Percentiles rank a stretch among this genome's conserved stretches.
Evolutionary conservation across 1,140 invertebrate species (phyloP).

Genomic region (Cherax quadricarinatus): DNA sequence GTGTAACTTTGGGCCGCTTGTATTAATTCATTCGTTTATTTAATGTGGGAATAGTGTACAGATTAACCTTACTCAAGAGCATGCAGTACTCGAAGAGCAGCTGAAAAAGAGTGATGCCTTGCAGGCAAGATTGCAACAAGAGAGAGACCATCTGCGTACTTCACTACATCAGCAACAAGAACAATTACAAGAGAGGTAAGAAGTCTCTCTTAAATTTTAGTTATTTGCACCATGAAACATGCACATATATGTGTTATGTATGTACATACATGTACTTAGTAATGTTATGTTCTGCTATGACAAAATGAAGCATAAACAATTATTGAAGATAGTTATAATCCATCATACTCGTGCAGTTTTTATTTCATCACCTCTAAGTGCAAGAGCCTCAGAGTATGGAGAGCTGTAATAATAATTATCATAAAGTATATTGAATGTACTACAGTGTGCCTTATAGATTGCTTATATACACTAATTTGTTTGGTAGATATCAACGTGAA

Average conservation of each 20-base stretch:
- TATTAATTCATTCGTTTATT: not conserved
- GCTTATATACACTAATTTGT: not conserved
- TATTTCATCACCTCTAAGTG: too few species aligned
- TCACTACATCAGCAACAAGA: constrained; percentile 7
- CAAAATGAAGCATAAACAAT: too few species aligned
- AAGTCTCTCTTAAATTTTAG: not conserved
- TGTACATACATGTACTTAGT: not conserved
- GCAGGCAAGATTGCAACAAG: constrained; percentile 15
- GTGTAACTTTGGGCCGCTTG: too few species aligned
- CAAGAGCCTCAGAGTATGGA: too few species aligned
- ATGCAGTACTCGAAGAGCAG: constrained; percentile 6
- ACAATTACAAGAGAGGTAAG: not conserved
- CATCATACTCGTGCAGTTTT: too few species aligned
- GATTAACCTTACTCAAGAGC: not conserved
- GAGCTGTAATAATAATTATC: too few species aligned
- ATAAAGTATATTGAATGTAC: too few species aligned
- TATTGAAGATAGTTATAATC: too few species aligned
- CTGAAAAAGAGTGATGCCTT: constrained; percentile 27
- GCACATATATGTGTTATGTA: not conserved
- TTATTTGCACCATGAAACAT: not conserved
- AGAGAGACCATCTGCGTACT: not conserved
- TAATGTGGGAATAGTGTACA: not conserved
- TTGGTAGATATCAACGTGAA: constrained; percentile 6
- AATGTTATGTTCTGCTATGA: too few species aligned
- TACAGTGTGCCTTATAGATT: too few species aligned